Conservation (phyloP, 1,140 invertebrate genomes). For the Macrostomum lignano region DNA sequence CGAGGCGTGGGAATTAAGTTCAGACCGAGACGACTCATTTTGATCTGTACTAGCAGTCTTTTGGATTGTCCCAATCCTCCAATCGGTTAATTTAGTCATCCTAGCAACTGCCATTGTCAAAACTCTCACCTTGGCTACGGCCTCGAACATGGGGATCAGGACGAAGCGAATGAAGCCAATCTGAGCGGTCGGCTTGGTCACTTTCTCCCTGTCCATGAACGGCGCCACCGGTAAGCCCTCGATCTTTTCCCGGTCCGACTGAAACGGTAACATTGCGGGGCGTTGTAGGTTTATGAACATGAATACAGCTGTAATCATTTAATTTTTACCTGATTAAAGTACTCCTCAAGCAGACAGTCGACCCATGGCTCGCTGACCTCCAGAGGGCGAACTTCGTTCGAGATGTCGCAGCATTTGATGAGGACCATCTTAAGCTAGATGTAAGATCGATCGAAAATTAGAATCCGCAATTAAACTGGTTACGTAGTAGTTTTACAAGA, state of each 20-base stretch:
- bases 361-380: constrained; percentile 28
- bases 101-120: too few species aligned
- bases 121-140: constrained; percentile 40
- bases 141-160: constrained; percentile 23
- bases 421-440: constrained; percentile 24
- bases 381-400: constrained; percentile 28
- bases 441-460: constrained; percentile 2
- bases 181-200: constrained; percentile 27
- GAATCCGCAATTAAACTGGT: neutral
- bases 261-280: too few species aligned
- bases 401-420: constrained; percentile 30
- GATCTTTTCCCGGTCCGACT: constrained; percentile 23
- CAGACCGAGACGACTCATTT: too few species aligned
- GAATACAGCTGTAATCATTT: too few species aligned
- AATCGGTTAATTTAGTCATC: too few species aligned
- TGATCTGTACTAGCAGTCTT: too few species aligned
- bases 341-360: constrained; percentile 27
- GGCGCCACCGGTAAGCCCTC: constrained; percentile 28
- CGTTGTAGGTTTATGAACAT: too few species aligned
- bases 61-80: too few species aligned
- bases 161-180: constrained; percentile 30
- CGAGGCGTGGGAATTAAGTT: too few species aligned
- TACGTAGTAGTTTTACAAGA: too few species aligned
- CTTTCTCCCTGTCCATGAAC: constrained; percentile 29
- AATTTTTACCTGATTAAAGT: constrained; percentile 26